A percentile compares a stretch with the other conserved stretches of the same genome.
phyloP scores from a whole-genome alignment of 2,797 vertebrate species.

The Bucorvus abyssinicus region DNA sequence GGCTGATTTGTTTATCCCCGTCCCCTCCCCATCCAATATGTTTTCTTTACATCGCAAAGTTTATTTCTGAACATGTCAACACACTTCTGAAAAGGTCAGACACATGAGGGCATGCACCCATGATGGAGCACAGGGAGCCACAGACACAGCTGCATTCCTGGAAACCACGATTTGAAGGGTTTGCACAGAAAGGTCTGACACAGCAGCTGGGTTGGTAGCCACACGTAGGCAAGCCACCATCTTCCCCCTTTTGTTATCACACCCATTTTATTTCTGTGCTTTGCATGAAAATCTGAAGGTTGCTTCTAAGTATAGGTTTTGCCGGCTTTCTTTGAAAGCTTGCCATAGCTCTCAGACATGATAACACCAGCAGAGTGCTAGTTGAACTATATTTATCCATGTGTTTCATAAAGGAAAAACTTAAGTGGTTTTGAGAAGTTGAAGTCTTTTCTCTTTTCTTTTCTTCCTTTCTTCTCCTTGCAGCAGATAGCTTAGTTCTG shows the following conservation, averaged over 20 bases:
- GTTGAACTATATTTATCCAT: slow-evolving; percentile 66
- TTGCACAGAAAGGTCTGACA: slow-evolving; percentile 25
- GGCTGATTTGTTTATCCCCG: slow-evolving; percentile 49
- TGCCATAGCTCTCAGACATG: slow-evolving; percentile 37
- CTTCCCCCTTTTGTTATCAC: slow-evolving; percentile 13
- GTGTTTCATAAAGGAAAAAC: slow-evolving; percentile 62
- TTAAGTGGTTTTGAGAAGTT: slow-evolving; percentile 21
- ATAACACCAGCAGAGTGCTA: slow-evolving; percentile 36
- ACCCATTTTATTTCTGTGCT: background rate
- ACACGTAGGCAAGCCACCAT: background rate
- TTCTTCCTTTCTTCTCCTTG: background rate
- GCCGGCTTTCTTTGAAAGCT: slow-evolving; percentile 42
- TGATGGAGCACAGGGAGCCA: background rate
- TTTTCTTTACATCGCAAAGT: slow-evolving; percentile 63
- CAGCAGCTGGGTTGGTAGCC: background rate
- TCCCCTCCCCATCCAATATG: slow-evolving; percentile 26
- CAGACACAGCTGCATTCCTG: slow-evolving; percentile 35
- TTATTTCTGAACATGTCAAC: slow-evolving; percentile 78
- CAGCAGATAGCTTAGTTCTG: slow-evolving; percentile 31
- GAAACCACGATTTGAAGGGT: background rate
- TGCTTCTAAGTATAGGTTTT: slow-evolving; percentile 44
- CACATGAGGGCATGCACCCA: slow-evolving; percentile 37
- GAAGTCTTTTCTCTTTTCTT: background rate
- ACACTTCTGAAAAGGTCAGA: slow-evolving; percentile 73
- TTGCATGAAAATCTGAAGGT: background rate